These are phyloP conservation scores for Hippocampus guttulatus DNA, from an alignment of 2,113 vertebrate genomes.

Conservation along the genomic window DNA sequence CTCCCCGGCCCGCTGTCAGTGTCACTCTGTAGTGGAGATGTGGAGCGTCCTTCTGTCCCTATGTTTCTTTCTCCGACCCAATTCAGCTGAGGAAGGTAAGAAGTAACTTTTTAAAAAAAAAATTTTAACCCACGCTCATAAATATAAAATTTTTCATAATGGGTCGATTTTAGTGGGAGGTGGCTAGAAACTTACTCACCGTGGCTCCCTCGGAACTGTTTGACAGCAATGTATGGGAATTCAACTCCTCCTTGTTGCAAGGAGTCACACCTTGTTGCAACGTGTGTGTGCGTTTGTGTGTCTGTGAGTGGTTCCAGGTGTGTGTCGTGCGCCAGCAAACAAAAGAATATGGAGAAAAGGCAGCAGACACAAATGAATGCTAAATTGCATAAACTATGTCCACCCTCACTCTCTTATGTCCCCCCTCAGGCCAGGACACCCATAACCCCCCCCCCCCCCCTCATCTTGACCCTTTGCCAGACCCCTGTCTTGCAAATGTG, in stretches of 20 bases:
- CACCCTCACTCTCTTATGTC: conserved; percentile 17
- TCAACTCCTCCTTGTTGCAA: neutral
- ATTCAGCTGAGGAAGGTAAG: conserved; percentile 78
- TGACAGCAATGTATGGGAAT: neutral
- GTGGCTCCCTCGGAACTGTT: neutral
- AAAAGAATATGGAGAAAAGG: conserved; percentile 65
- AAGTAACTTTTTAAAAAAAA: conserved; percentile 45
- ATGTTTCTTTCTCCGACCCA: conserved; percentile 70
- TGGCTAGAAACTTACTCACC: neutral
- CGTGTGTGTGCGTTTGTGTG: neutral
- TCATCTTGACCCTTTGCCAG: too few relatives aligned
- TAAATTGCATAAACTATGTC: conserved; percentile 58
- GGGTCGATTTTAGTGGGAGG: neutral
- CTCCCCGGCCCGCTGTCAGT: conserved; percentile 67
- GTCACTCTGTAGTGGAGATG: conserved; percentile 74
- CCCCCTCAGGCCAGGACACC: conserved; percentile 1
- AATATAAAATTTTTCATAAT: neutral
- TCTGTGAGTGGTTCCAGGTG: conserved; percentile 45
- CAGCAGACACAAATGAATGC: conserved; percentile 54
- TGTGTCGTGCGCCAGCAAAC: conserved; percentile 46
- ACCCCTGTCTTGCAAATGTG: conserved; percentile 19
- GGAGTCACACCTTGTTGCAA: neutral
- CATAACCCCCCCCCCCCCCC: neutral
- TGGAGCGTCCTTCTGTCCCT: conserved; percentile 74
- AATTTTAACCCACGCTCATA: neutral